A percentile compares a stretch with the other conserved stretches of the same genome.
These are phyloP conservation scores for Sminthurides bifidus DNA, from an alignment of 1,140 invertebrate species.

Conservation along the genomic window DNA sequence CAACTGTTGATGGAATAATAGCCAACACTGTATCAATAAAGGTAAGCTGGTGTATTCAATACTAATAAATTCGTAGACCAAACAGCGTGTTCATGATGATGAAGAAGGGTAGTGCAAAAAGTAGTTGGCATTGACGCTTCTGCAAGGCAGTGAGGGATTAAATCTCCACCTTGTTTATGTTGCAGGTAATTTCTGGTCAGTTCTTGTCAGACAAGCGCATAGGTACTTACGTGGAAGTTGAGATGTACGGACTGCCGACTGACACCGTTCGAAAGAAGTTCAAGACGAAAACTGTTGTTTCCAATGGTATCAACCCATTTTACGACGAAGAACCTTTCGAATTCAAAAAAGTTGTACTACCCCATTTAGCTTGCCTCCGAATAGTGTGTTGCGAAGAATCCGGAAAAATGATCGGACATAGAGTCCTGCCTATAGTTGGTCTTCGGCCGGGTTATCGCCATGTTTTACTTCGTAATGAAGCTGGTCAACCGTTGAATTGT, in stretches of 20 bases:
- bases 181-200: slow-evolving; percentile 63
- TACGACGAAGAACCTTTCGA: slow-evolving; percentile 96
- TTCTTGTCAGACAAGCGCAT: slow-evolving; percentile 91
- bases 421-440: slow-evolving; percentile 89
- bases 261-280: slow-evolving; percentile 97
- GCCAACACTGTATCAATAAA: slow-evolving; percentile 89
- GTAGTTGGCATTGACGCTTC: background rate
- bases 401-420: slow-evolving; percentile 85
- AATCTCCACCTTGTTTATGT: slow-evolving; percentile 9
- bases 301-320: slow-evolving; percentile 91
- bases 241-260: slow-evolving; percentile 97
- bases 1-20: slow-evolving; percentile 98
- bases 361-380: slow-evolving; percentile 86
- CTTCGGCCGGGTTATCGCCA: slow-evolving; percentile 88
- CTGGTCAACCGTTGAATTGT: slow-evolving; percentile 81
- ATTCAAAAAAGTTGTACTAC: slow-evolving; percentile 97
- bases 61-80: too few relatives aligned
- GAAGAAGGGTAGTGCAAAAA: too few relatives aligned
- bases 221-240: slow-evolving; percentile 95
- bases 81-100: too few relatives aligned
- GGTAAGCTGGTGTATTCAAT: too few relatives aligned
- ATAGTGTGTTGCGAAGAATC: slow-evolving; percentile 95
- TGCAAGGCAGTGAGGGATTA: background rate
- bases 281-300: slow-evolving; percentile 79
- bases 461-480: slow-evolving; percentile 74